These are phyloP conservation scores for Rhamphomyia laevipes DNA, from an alignment of 2,888 invertebrate genomes.

Conservation along the genomic window DNA sequence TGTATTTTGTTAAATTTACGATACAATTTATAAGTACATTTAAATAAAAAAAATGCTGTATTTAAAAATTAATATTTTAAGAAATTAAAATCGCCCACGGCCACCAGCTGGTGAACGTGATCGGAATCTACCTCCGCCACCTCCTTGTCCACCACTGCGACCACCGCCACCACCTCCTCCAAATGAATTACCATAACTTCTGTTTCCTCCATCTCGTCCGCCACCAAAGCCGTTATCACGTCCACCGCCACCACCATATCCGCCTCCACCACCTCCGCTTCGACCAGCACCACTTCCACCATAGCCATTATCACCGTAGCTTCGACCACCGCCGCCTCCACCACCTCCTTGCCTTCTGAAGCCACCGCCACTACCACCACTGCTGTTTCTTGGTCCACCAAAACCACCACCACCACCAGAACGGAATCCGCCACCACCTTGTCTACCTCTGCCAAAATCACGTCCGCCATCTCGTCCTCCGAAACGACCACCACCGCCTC, in stretches of 20 bases:
- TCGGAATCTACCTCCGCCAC: constrained; percentile 3
- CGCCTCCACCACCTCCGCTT: constrained; percentile 42
- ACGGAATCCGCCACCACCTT: constrained; percentile 43
- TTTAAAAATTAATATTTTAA: too few relatives aligned
- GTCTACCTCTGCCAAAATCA: constrained; percentile 43
- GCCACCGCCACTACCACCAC: constrained; percentile 18
- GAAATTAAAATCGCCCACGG: background rate
- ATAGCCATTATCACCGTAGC: constrained; percentile 12
- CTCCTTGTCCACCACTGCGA: background rate
- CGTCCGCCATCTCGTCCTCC: constrained; percentile 39
- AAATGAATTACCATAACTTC: background rate
- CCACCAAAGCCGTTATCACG: background rate
- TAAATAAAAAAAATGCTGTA: too few relatives aligned
- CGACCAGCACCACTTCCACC: constrained; percentile 30
- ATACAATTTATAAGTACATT: too few relatives aligned
- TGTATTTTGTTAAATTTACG: too few relatives aligned
- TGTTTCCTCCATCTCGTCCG: background rate
- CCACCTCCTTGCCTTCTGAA: constrained; percentile 19
- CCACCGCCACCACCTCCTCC: constrained; percentile 1
- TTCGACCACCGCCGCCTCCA: constrained; percentile 15
- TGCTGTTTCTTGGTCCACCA: constrained; percentile 18
- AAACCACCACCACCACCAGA: constrained; percentile 38
- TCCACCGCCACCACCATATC: constrained; percentile 25
- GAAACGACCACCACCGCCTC: constrained; percentile 38
- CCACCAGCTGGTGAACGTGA: constrained; percentile 4